Percentiles rank a stretch among this genome's conserved stretches.
Conservation (phyloP, 2,113 vertebrate genomes). For the Elachura formosa region DNA sequence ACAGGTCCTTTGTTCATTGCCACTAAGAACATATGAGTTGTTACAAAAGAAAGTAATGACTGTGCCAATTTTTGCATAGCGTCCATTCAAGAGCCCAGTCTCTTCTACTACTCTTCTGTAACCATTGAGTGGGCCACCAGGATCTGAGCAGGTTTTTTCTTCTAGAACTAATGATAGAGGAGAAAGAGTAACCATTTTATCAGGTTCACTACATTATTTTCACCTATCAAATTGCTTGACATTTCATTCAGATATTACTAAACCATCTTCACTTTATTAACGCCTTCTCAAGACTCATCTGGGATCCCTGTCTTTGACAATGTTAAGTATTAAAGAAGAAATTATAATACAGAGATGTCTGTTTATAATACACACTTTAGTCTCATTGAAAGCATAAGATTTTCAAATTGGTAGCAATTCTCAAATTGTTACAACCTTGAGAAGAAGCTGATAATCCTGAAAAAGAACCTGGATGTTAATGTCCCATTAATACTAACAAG, state of each 20-base stretch:
- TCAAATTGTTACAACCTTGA: neutral
- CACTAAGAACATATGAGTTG: constrained; percentile 85
- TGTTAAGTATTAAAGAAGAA: neutral
- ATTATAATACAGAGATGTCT: neutral
- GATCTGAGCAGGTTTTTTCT: constrained; percentile 82
- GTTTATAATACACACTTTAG: neutral
- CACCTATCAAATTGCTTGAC: neutral
- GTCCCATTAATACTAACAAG: neutral
- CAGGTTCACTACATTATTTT: neutral
- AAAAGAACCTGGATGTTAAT: neutral
- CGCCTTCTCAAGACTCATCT: neutral
- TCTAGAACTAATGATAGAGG: constrained; percentile 73
- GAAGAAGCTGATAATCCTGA: neutral
- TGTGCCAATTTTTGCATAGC: constrained; percentile 74
- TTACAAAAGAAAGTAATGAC: constrained; percentile 89
- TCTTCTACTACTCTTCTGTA: constrained; percentile 88
- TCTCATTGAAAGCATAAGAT: neutral
- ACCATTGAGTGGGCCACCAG: constrained; percentile 83
- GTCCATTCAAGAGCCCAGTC: constrained; percentile 74
- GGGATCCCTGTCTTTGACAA: neutral
- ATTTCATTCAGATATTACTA: neutral
- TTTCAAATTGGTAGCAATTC: neutral
- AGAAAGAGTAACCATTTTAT: constrained; percentile 21
- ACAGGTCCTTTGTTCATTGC: constrained; percentile 84
- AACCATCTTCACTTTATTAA: neutral